Evolutionary conservation across 1,140 invertebrate species (phyloP).

Genomic region (Ooceraea biroi): DNA sequence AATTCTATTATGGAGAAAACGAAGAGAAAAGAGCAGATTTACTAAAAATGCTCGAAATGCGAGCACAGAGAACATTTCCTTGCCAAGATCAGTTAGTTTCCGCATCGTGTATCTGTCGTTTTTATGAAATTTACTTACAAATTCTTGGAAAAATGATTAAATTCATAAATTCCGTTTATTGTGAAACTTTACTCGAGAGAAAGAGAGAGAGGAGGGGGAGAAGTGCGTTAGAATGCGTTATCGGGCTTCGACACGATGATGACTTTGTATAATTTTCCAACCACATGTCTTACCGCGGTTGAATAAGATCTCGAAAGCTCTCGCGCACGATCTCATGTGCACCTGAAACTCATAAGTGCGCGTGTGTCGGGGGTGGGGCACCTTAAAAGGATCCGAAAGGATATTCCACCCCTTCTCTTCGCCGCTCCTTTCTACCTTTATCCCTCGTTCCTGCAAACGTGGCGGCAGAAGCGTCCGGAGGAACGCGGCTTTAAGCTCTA

Average conservation of each 20-base stretch:
- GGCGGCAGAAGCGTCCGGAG: slow-evolving; percentile 68
- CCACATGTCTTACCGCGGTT: not conserved
- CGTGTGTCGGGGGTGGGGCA: slow-evolving; percentile 37
- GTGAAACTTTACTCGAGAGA: no score
- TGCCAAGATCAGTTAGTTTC: no score
- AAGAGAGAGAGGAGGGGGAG: no score
- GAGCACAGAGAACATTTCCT: no score
- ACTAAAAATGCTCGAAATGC: no score
- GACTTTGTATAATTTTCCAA: slow-evolving; percentile 28
- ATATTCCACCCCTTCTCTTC: slow-evolving; percentile 10
- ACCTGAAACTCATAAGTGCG: slow-evolving; percentile 38
- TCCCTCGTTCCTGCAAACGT: slow-evolving; percentile 1
- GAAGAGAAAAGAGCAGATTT: no score
- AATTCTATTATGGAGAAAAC: slow-evolving; percentile 21
- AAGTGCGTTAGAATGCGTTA: no score
- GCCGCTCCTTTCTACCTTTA: not conserved
- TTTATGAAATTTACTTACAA: no score
- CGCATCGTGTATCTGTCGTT: no score
- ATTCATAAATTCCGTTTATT: no score
- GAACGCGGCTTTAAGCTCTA: slow-evolving; percentile 64
- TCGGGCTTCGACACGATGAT: no score
- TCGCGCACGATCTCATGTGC: not conserved
- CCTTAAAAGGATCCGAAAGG: slow-evolving; percentile 56
- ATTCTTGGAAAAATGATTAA: no score
- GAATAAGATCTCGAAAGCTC: slow-evolving; percentile 3